These are phyloP conservation scores for Eulithis testata DNA, from an alignment of 2,888 invertebrate genomes.

Conservation along the genomic window DNA sequence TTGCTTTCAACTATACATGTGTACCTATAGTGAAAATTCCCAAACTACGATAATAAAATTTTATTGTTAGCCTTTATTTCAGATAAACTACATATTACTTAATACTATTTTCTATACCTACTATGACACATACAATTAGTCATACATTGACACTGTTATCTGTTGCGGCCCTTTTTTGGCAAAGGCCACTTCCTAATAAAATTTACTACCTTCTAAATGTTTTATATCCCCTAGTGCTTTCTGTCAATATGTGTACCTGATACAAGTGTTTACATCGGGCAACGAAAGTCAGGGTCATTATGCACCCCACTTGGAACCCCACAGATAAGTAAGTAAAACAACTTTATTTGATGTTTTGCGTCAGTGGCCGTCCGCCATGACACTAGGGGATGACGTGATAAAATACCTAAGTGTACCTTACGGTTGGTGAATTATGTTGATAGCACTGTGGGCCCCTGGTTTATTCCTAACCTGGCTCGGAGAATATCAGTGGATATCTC, in stretches of 20 bases:
- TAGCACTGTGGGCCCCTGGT: slow-evolving; percentile 26
- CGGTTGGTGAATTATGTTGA: slow-evolving; percentile 45
- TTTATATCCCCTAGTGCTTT: slow-evolving; percentile 20
- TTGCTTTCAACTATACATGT: no score
- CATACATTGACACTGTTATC: no score
- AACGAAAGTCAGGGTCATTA: slow-evolving; percentile 66
- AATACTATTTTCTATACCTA: no score
- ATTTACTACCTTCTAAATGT: neutral
- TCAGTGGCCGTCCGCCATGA: slow-evolving; percentile 65
- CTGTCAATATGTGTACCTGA: slow-evolving; percentile 25
- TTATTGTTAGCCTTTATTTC: no score
- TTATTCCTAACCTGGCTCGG: slow-evolving; percentile 21
- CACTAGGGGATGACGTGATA: slow-evolving; percentile 63
- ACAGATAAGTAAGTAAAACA: slow-evolving; percentile 81
- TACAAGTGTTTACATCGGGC: slow-evolving; percentile 44
- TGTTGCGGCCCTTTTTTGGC: no score
- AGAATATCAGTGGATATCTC: no score
- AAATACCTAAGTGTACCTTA: slow-evolving; percentile 53
- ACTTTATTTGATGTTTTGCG: slow-evolving; percentile 81
- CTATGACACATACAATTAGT: no score
- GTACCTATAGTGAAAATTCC: no score
- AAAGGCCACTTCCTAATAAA: no score
- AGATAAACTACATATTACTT: no score
- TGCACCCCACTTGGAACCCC: slow-evolving; percentile 72
- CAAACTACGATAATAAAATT: no score